Percentiles rank a stretch among this genome's conserved stretches.
phyloP scores from a whole-genome alignment of 2,888 invertebrate species.

The Acanthococcus lagerstroemiae region DNA sequence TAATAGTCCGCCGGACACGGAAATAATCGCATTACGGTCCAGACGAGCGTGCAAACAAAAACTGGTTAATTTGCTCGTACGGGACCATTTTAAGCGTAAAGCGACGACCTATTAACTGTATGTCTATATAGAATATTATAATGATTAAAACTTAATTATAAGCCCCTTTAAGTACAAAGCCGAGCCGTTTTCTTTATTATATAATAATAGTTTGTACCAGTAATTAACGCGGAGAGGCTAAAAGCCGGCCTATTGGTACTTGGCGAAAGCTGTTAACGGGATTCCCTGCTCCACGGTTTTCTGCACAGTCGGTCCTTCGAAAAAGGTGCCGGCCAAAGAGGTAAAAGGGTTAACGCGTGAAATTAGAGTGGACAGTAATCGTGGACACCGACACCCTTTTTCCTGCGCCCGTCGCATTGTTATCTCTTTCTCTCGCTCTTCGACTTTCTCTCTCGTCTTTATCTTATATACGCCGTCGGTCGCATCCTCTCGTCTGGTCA shows the following conservation, averaged over 20 bases:
- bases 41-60: no score
- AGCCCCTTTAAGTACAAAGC: constrained; percentile 17
- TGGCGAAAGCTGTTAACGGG: constrained; percentile 21
- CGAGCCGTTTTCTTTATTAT: constrained; percentile 15
- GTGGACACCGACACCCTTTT: constrained; percentile 9
- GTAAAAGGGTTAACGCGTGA: constrained; percentile 19
- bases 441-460: constrained; percentile 1
- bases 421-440: not conserved
- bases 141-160: constrained; percentile 27
- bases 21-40: no score
- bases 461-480: not conserved
- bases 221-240: constrained; percentile 15
- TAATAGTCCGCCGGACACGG: no score
- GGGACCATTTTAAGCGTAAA: no score
- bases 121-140: no score
- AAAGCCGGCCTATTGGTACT: constrained; percentile 20
- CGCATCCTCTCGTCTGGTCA: not conserved
- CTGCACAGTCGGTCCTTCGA: not conserved
- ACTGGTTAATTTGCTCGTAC: no score
- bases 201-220: constrained; percentile 19
- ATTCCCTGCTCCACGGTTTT: not conserved
- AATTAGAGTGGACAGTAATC: constrained; percentile 24
- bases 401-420: not conserved
- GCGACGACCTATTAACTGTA: no score
- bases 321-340: constrained; percentile 17